Percentiles rank a stretch among this genome's conserved stretches.
Conservation (phyloP, 2,113 vertebrate species). For the Corythaixoides concolor region DNA sequence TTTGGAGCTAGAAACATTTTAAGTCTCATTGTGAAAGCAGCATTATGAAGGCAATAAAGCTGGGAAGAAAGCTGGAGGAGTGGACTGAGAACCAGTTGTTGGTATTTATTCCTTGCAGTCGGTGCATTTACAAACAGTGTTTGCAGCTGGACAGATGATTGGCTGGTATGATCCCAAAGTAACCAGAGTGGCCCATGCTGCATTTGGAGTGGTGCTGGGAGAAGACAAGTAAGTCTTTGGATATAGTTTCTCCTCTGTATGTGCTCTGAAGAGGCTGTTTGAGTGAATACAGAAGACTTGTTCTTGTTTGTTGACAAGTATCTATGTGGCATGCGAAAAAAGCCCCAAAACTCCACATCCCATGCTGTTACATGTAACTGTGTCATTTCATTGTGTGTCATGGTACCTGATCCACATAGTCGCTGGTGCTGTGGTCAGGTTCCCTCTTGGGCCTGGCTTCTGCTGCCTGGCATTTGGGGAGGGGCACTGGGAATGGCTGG, state of each 20-base stretch:
- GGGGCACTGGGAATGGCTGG: background rate
- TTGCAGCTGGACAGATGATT: slow-evolving; percentile 87
- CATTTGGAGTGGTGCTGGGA: slow-evolving; percentile 94
- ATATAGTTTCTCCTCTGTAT: background rate
- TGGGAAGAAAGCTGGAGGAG: background rate
- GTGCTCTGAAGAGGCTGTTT: background rate
- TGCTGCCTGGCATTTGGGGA: background rate
- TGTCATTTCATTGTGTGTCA: background rate
- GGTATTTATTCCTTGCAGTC: slow-evolving; percentile 70
- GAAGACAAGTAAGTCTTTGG: slow-evolving; percentile 93
- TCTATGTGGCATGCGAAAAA: accelerated
- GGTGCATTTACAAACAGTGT: slow-evolving; percentile 88
- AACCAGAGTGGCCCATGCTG: slow-evolving; percentile 88
- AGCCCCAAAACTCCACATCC: background rate
- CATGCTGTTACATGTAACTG: background rate
- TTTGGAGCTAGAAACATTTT: background rate
- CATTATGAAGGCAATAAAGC: background rate
- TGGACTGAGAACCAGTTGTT: background rate
- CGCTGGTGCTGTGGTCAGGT: background rate
- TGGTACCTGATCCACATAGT: background rate
- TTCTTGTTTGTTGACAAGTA: background rate
- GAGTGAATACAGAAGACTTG: background rate
- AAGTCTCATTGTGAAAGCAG: background rate
- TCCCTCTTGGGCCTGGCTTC: background rate
- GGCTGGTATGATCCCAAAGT: slow-evolving; percentile 94